phyloP scores from a whole-genome alignment of 2,797 vertebrate genomes.

The Podarcis siculus region DNA sequence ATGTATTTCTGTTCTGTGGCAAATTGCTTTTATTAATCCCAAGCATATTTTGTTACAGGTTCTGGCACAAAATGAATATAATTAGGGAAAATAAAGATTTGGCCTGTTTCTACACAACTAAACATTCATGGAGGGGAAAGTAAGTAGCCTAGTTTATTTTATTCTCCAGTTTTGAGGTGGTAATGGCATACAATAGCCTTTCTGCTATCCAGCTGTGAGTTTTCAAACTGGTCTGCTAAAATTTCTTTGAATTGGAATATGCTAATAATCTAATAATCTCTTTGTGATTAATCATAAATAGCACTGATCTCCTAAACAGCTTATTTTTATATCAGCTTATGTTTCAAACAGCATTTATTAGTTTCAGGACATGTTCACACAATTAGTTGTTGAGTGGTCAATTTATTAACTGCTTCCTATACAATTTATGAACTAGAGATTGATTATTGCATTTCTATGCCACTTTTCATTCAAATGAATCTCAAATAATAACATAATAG shows the following conservation, averaged over 20 bases:
- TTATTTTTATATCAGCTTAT: not conserved
- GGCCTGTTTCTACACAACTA: conserved; percentile 99
- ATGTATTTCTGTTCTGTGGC: conserved; percentile 25
- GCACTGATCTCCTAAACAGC: not conserved
- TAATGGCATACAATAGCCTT: not conserved
- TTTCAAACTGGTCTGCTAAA: not conserved
- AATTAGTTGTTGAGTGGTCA: not conserved
- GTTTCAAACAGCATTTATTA: not conserved
- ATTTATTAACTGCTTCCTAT: not conserved
- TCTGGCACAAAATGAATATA: conserved; percentile 95
- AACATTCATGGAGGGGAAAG: conserved; percentile 99
- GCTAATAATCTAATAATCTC: not conserved
- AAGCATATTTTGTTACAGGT: conserved; percentile 80
- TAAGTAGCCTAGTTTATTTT: conserved; percentile 78
- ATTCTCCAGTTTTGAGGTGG: not conserved
- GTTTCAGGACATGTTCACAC: not conserved
- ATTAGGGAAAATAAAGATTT: conserved; percentile 98
- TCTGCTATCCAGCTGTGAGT: not conserved
- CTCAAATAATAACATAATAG: too few relatives aligned
- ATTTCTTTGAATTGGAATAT: not conserved
- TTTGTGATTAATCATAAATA: not conserved
- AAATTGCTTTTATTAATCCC: conserved; percentile 47
- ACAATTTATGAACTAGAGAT: not conserved
- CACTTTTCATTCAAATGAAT: too few relatives aligned
- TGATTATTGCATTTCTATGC: too few relatives aligned